Conservation (phyloP, 2,113 vertebrate species). For the Halichoeres trimaculatus region DNA sequence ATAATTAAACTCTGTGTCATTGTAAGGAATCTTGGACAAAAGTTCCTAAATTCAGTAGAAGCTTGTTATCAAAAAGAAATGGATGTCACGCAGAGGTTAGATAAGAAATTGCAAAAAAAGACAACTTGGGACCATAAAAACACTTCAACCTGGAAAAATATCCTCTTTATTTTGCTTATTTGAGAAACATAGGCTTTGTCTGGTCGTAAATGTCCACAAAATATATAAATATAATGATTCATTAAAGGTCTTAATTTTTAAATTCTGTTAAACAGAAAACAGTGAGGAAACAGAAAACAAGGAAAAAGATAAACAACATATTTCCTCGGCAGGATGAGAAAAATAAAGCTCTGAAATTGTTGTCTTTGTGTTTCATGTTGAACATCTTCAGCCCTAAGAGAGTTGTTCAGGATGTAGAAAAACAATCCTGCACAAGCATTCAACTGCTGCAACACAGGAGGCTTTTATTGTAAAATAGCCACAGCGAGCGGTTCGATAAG, state of each 20-base stretch:
- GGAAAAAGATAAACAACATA: background rate
- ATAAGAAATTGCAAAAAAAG: background rate
- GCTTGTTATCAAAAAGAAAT: background rate
- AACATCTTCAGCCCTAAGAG: background rate
- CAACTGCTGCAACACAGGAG: background rate
- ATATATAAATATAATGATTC: too few relatives aligned
- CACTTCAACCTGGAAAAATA: background rate
- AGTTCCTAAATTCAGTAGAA: background rate
- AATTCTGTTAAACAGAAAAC: background rate
- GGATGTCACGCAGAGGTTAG: background rate
- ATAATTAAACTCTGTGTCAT: too few relatives aligned
- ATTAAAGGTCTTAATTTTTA: background rate
- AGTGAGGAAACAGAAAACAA: background rate
- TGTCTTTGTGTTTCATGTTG: background rate
- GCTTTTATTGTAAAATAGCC: slow-evolving; percentile 1
- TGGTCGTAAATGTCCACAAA: background rate
- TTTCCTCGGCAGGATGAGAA: background rate
- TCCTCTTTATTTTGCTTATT: background rate
- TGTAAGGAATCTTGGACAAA: too few relatives aligned
- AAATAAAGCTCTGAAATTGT: background rate
- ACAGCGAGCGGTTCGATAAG: background rate
- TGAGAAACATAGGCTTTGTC: background rate
- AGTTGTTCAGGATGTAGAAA: background rate
- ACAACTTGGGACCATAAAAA: background rate
- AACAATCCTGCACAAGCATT: slow-evolving; percentile 8